Evolutionary conservation across 2,113 vertebrate species (phyloP), one percentile per base, ranked within the genome.

Genomic region (Brachyistius frenatus): DNA sequence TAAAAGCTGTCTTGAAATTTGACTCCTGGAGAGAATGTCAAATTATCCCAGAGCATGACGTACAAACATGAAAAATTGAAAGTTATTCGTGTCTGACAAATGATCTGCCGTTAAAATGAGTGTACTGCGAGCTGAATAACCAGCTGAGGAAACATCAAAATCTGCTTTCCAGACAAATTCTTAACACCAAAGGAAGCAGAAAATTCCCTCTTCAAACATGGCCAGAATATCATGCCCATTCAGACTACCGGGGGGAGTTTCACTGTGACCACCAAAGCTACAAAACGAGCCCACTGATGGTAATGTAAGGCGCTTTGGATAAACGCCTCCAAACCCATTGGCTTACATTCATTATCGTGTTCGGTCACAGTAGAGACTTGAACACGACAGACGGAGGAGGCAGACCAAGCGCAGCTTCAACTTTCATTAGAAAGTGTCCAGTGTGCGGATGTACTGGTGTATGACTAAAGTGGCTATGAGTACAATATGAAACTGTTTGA

Each of bases 141-240:
- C 10, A 36, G 53, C 41, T 47, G 7, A 60, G 4, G 4, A 55
- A 72, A 81, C 56, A 50, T 75, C 14, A 61, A 73, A 66, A 76
- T 78, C n/a, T 33, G 37, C 15, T 78, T 66, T 63, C 50, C 56
- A 33, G 61, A 78, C 47, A 33, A 77, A 75, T 70, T 55, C 54
- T 35, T 23, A 13, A 72, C 76, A 46, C 37, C 49, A 14, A 76
- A 73, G 23, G 56, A 23, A 73, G 54, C 41, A 53, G 49, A 74
- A 84, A 74, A 84, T 78, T 3, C 58, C 46, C 46, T 81, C 56
- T 49, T 84, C 55, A 67, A 63, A 84, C 50, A 16, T 53, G 67
- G 31, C 44, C 70, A 41, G 52, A 32, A 23, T 23, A 23, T 23
- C 23, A 23, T 23, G 65, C 5, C 37, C 10, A 30, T 69, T 80